Base-by-base conservation (phyloP, 2,888 invertebrate genomes). In the Agonopterix arenella region DNA sequence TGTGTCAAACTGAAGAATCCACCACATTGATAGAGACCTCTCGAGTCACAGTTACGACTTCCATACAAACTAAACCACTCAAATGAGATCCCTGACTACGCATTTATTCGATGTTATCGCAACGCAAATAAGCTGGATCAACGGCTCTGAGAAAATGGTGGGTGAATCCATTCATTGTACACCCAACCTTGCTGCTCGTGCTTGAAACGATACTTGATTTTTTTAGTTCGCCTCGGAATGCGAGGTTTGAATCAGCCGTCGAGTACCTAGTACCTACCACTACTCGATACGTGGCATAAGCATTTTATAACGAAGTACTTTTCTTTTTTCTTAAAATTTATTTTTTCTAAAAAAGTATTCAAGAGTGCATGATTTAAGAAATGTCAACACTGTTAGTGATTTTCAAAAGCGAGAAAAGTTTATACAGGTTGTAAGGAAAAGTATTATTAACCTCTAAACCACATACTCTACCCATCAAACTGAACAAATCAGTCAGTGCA, bases 141-240 rank as follows among this genome's bases (percentile, higher is more conserved):
- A 54, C 52, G 56, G 76, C 56, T 72, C 77, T 58, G 40, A 42
- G 50, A 50, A 52, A 49, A 58, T 76, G 76, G 73, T 65, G 55
- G 53, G 53, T 55, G 60, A 11, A 40, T 56, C 50, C 55, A 60
- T 62, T 65, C 70, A 80, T 76, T 78, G 76, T 78, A 71, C 62
- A 66, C 62, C 59, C 71, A 70, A 67, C 66, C 68, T 66, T 58
- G 76, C 77, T 80, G 40, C 7, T 82, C 77, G 71, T 80, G 40
- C n/a, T 82, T 78, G 70, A 81, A 79, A 69, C 62, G 73, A 62
- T 76, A 76, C 79, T 84, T 76, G 64, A 73, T 63, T 77, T 81
- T 80, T 83, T 70, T 65, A 46, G 66, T 70, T 68, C 64, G 60
- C 71, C 57, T 68, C 61, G 82, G 80, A 79, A 84, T 83, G 78